Evolutionary conservation across 2,888 invertebrate genomes (phyloP), one percentile per base, ranked within the genome.

Genomic region (Rapana venosa): DNA sequence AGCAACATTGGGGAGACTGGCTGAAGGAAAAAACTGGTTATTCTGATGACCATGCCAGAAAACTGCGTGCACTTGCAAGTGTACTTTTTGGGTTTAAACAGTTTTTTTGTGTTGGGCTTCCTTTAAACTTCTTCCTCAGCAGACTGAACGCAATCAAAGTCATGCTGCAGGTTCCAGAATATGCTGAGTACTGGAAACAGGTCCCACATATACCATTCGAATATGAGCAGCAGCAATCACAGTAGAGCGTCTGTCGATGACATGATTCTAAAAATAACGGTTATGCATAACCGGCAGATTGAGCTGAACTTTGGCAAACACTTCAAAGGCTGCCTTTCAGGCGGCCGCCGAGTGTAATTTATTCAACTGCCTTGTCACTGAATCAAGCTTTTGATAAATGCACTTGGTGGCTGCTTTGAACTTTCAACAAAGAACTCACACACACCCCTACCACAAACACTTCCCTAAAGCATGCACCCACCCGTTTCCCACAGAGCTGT

Each of bases 111-210:
- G 74, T 74, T 26, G 74, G 74, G 26, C 74, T 74, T 74, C 74
- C 74, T n/a, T 74, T 74, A 26, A 22, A n/a, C 26, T 74, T 74
- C 74, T 26, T 74, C 26, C 26, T 11, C 26, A n/a, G 74, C n/a
- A 74, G 26, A n/a, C 74, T 74, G 74, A 74, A 74, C 26, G 74
- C 20, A 74, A 74, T 74, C n/a, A 74, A 74, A 74, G 74, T n/a
- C 74, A 74, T 74, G 74, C 74, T 74, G 74, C 74, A 74, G 26
- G 74, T 74, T 22, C 8, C 74, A 74, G 74, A 74, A 74, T 74
- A 26, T 74, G 74, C 74, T 5, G 5, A 74, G n/a, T 74, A 74
- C 74, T 74, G 74, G 74, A 74, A 74, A 74, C 74, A n/a, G 26
- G n/a, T 26, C 26, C 74, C 74, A 74, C 26, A n/a, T n/a, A n/a